Evolutionary conservation across 2,888 invertebrate species (phyloP).

Genomic region (Halocaridina rubra): DNA sequence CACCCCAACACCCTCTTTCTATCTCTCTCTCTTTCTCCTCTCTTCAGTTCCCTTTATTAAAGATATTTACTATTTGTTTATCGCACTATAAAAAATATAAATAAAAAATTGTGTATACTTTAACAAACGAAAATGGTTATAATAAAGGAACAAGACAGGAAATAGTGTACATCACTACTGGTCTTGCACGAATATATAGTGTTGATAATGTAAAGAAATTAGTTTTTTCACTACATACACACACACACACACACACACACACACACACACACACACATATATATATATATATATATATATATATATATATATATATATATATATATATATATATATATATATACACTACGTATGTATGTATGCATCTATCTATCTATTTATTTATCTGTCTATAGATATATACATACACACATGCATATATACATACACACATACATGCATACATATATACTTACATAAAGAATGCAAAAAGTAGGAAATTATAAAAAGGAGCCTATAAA

Average conservation of each 20-base stretch:
- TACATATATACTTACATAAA: too few species aligned
- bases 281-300: not conserved
- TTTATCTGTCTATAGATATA: not conserved
- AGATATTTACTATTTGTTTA: not conserved
- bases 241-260: not conserved
- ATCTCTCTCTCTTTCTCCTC: not conserved
- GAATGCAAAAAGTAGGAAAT: too few species aligned
- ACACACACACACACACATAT: constrained; percentile 1
- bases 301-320: constrained; percentile 1
- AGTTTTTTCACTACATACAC: not conserved
- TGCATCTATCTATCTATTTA: too few species aligned
- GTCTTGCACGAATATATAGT: not conserved
- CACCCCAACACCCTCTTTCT: not conserved
- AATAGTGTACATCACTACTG: not conserved
- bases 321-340: not conserved
- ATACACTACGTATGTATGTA: too few species aligned
- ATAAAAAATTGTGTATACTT: not conserved
- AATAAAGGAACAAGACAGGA: not conserved
- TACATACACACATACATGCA: too few species aligned
- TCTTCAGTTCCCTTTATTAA: not conserved
- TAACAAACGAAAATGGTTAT: not conserved
- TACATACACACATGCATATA: too few species aligned
- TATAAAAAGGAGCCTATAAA: too few species aligned
- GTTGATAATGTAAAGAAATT: not conserved
- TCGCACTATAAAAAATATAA: not conserved